Evolutionary conservation across 2,888 invertebrate species (phyloP).

Genomic region (Oscheius sp.): DNA sequence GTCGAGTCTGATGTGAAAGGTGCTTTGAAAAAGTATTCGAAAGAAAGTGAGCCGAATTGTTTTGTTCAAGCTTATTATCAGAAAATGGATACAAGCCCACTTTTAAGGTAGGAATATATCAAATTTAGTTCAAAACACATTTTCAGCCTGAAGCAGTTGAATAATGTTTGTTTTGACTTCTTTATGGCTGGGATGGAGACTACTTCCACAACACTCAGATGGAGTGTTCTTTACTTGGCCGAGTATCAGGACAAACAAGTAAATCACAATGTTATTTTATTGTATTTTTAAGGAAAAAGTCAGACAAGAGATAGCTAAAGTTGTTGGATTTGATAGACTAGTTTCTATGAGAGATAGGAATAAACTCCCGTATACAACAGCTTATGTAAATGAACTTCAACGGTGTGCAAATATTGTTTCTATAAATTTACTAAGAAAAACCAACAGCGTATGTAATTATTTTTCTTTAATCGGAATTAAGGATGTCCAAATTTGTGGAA

Average conservation of each 20-base stretch:
- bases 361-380: conserved; percentile 39
- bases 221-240: conserved; percentile 46
- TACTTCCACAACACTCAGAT: conserved; percentile 43
- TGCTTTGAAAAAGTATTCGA: conserved; percentile 34
- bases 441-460: background rate
- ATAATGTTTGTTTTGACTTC: conserved; percentile 41
- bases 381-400: conserved; percentile 40
- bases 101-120: conserved; percentile 2
- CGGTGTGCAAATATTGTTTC: conserved; percentile 42
- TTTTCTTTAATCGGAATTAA: too few relatives aligned
- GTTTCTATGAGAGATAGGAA: conserved; percentile 41
- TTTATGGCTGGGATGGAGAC: conserved; percentile 61
- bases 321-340: conserved; percentile 39
- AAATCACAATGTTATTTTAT: background rate
- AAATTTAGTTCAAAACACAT: background rate
- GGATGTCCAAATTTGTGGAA: conserved; percentile 14
- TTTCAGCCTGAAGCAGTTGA: conserved; percentile 17
- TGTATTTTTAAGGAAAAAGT: conserved; percentile 35
- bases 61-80: conserved; percentile 49
- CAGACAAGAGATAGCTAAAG: conserved; percentile 39
- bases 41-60: conserved; percentile 37
- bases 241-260: conserved; percentile 48
- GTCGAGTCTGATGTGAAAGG: conserved; percentile 39
- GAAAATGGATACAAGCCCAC: conserved; percentile 21
- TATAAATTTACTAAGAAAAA: conserved; percentile 20